Evolutionary conservation across 2,113 vertebrate species (phyloP).

Genomic region (Tachuris rubrigastra): DNA sequence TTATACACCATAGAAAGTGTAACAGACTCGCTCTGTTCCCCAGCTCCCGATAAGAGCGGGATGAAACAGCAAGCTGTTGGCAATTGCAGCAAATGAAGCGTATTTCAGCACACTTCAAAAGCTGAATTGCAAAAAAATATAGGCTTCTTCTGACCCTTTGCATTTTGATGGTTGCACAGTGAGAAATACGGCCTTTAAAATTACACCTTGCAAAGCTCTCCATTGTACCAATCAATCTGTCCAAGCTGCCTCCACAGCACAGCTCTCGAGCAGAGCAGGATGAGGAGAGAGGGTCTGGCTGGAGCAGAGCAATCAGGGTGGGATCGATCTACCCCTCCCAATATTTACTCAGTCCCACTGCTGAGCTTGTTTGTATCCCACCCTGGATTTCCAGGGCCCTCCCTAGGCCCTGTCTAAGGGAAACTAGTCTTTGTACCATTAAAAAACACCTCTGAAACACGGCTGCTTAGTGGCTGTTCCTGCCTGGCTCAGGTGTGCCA

Average conservation of each 20-base stretch:
- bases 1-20: conserved; percentile 45
- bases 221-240: conserved; percentile 55
- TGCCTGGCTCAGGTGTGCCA: not conserved
- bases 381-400: not conserved
- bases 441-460: not conserved
- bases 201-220: conserved; percentile 66
- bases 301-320: accelerated
- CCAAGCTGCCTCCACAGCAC: not conserved
- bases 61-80: conserved; percentile 60
- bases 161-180: conserved; percentile 69
- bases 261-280: not conserved
- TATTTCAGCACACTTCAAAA: conserved; percentile 68
- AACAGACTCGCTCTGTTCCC: conserved; percentile 43
- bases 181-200: conserved; percentile 67
- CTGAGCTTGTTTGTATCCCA: not conserved
- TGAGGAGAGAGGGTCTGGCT: not conserved
- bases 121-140: conserved; percentile 69
- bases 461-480: not conserved
- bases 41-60: conserved; percentile 38
- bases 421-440: accelerated
- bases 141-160: conserved; percentile 71
- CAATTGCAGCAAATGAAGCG: conserved; percentile 64
- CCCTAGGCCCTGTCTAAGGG: not conserved
- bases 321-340: not conserved
- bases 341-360: not conserved